These are phyloP conservation scores for Tetraneura akinire DNA, from an alignment of 1,140 invertebrate genomes.

Conservation along the genomic window DNA sequence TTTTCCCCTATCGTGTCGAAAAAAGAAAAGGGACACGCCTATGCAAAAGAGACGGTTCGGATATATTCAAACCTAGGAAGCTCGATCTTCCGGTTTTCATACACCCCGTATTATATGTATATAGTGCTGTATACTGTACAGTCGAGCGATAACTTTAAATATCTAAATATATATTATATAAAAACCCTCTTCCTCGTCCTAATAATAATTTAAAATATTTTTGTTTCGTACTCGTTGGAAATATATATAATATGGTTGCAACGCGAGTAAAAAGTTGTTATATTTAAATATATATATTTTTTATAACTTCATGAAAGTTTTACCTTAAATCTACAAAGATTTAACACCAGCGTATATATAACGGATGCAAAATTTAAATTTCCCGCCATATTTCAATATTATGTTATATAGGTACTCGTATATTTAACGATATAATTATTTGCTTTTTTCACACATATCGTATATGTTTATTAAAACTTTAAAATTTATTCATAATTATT, in stretches of 20 bases:
- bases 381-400: too few species aligned
- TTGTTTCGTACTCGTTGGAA: not conserved
- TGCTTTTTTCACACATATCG: too few species aligned
- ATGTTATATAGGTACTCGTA: too few species aligned
- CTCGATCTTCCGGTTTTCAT: conserved; percentile 42
- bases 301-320: conserved; percentile 16
- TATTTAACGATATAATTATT: too few species aligned
- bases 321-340: not conserved
- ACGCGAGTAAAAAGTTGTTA: conserved; percentile 22
- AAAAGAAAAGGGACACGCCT: conserved; percentile 33
- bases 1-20: not conserved
- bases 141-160: conserved; percentile 41
- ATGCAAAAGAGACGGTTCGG: conserved; percentile 41
- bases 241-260: not conserved
- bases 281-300: too few species aligned
- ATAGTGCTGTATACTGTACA: conserved; percentile 9
- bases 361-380: too few species aligned
- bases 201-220: conserved; percentile 37
- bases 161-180: conserved; percentile 20
- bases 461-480: too few species aligned
- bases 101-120: not conserved
- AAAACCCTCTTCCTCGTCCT: not conserved
- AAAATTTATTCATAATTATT: too few species aligned
- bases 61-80: conserved; percentile 46
- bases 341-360: too few species aligned